phyloP scores from a whole-genome alignment of 2,113 vertebrate genomes.

The Urocitellus parryii region DNA sequence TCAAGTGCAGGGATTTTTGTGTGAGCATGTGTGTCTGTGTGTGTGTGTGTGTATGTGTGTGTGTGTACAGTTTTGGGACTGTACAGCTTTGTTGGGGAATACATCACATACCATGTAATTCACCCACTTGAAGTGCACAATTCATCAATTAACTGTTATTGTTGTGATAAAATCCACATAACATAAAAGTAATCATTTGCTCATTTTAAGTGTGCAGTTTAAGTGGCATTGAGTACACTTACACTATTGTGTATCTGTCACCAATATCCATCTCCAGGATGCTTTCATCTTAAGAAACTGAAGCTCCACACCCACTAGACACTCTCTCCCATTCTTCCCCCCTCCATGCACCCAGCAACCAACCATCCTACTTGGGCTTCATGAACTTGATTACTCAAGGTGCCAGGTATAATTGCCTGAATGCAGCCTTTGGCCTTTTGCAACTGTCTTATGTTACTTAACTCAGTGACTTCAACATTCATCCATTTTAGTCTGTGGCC shows the following conservation, averaged over 20 bases:
- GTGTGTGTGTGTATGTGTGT: not conserved
- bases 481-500: too few species aligned
- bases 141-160: not conserved
- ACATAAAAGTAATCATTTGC: not conserved
- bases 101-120: not conserved
- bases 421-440: not conserved
- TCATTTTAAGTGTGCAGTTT: not conserved
- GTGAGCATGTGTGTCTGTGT: too few species aligned
- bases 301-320: too few species aligned
- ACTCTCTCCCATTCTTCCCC: not conserved
- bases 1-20: not conserved
- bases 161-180: not conserved
- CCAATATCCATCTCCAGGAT: too few species aligned
- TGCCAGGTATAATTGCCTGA: not conserved
- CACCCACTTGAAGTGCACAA: not conserved
- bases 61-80: too few species aligned
- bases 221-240: not conserved
- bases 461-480: not conserved
- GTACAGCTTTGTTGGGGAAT: not conserved
- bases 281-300: not conserved
- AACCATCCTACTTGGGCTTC: too few species aligned
- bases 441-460: not conserved
- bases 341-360: not conserved
- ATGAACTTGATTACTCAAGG: not conserved
- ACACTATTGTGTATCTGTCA: not conserved